Evolutionary conservation across 2,888 invertebrate species (phyloP).

Genomic region (Eledona agricola): DNA sequence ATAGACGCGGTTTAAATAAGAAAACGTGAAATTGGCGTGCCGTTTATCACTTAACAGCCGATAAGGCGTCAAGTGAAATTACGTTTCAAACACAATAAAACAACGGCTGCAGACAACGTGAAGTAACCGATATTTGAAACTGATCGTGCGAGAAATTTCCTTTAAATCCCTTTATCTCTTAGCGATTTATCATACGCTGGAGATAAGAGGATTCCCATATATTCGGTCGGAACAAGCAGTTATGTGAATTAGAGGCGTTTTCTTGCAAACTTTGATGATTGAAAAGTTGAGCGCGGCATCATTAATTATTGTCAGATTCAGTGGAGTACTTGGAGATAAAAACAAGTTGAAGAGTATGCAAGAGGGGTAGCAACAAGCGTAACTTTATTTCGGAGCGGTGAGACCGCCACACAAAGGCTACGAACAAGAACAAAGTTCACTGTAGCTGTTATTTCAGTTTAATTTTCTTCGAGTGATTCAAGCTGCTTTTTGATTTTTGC

Average conservation of each 20-base stretch:
- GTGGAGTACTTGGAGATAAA: slow-evolving; percentile 1
- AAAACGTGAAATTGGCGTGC: too few species aligned
- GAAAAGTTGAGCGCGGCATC: slow-evolving; percentile 1
- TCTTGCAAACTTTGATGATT: background rate
- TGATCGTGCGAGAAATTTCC: slow-evolving; percentile 17
- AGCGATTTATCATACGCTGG: slow-evolving; percentile 18
- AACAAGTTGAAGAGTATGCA: slow-evolving; percentile 13
- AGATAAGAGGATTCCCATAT: slow-evolving; percentile 16
- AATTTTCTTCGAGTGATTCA: slow-evolving; percentile 1
- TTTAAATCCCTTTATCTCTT: slow-evolving; percentile 25
- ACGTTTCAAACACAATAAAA: slow-evolving; percentile 2
- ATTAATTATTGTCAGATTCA: slow-evolving; percentile 21
- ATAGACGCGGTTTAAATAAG: too few species aligned
- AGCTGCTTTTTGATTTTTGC: background rate
- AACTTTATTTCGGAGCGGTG: slow-evolving; percentile 5
- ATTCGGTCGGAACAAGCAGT: slow-evolving; percentile 13
- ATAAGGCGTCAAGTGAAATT: background rate
- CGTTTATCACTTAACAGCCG: background rate
- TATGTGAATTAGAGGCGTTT: background rate
- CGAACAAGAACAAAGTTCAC: slow-evolving; percentile 9
- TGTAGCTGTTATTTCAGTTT: slow-evolving; percentile 4
- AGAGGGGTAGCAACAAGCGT: slow-evolving; percentile 8
- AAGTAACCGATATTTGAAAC: slow-evolving; percentile 22
- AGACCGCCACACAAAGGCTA: slow-evolving; percentile 13
- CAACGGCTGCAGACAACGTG: background rate